Percentiles rank a stretch among this genome's conserved stretches.
Conservation (phyloP, 2,797 vertebrate genomes). For the Paratrypauchen microcephalus region DNA sequence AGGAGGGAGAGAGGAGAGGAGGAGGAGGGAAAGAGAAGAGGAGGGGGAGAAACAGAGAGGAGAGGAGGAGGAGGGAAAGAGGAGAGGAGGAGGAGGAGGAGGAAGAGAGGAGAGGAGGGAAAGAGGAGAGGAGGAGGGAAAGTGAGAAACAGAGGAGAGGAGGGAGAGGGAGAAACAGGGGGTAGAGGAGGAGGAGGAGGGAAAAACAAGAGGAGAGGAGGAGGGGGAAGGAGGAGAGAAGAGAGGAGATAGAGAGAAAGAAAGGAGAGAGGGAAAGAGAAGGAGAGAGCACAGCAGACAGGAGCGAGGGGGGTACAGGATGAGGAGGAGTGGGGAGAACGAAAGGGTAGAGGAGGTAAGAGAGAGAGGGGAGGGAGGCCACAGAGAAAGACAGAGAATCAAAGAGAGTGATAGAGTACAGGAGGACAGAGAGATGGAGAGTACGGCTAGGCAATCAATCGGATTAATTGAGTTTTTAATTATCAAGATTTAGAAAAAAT, state of each 20-base stretch:
- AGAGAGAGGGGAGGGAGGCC: no score
- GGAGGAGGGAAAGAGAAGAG: constrained; percentile 12
- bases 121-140: background rate
- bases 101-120: no score
- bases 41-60: background rate
- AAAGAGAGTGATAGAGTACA: no score
- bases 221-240: background rate
- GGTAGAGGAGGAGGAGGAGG: background rate
- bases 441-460: background rate
- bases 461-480: no score
- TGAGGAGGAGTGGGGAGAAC: no score
- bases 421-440: constrained; percentile 13
- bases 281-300: no score
- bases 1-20: background rate
- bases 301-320: no score
- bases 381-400: no score
- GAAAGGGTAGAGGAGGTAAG: no score
- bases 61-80: constrained; percentile 26
- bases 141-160: background rate
- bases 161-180: no score
- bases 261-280: constrained; percentile 9
- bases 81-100: constrained; percentile 17
- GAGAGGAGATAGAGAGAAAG: constrained; percentile 2
- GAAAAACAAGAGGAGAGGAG: background rate
- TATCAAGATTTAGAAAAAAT: no score